phyloP scores from a whole-genome alignment of 2,888 invertebrate genomes.

The Helicoverpa assulta region DNA sequence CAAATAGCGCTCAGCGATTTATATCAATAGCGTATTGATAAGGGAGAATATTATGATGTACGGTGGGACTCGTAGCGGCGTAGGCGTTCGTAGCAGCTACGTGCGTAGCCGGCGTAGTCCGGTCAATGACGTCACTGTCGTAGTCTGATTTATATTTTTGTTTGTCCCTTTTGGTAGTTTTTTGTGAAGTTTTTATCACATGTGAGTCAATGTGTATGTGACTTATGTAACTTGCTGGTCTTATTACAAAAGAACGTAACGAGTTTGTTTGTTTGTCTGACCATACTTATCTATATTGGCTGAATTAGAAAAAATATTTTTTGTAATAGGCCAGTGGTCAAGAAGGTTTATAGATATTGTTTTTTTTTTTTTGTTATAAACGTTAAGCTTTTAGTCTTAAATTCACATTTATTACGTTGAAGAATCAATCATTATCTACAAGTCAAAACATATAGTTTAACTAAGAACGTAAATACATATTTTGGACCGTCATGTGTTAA shows the following conservation, averaged over 20 bases:
- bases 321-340: too few relatives aligned
- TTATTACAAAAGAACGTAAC: slow-evolving; percentile 1
- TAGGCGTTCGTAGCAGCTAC: slow-evolving; percentile 52
- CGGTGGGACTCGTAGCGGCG: slow-evolving; percentile 30
- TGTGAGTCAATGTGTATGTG: not conserved
- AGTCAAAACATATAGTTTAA: too few relatives aligned
- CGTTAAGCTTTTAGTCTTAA: too few relatives aligned
- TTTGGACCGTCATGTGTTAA: too few relatives aligned
- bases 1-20: slow-evolving; percentile 52
- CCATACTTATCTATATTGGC: too few relatives aligned
- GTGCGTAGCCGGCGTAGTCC: slow-evolving; percentile 34
- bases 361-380: too few relatives aligned
- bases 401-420: too few relatives aligned
- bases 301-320: too few relatives aligned
- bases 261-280: too few relatives aligned
- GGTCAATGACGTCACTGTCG: slow-evolving; percentile 17
- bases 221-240: slow-evolving; percentile 1
- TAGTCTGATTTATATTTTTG: slow-evolving; percentile 33
- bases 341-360: too few relatives aligned
- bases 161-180: slow-evolving; percentile 12
- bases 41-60: slow-evolving; percentile 52
- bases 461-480: too few relatives aligned
- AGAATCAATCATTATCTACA: too few relatives aligned
- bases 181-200: slow-evolving; percentile 8
- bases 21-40: slow-evolving; percentile 61